Evolutionary conservation across 2,888 invertebrate genomes (phyloP), one percentile per base, ranked within the genome.

Genomic region (Drosophila cognata): DNA sequence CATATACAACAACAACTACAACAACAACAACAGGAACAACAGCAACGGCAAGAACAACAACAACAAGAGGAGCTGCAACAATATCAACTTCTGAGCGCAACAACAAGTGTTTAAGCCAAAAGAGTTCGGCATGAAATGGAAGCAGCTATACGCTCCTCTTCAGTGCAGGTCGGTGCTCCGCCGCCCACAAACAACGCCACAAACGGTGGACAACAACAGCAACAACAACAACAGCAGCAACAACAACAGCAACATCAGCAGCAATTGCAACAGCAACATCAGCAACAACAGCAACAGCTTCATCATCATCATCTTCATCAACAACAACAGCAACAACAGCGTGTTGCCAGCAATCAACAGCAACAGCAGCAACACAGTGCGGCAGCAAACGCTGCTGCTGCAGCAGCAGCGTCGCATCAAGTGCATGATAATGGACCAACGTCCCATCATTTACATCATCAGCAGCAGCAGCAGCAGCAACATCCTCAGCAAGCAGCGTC

Each of bases 81-180:
- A 59, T 73, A 53, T 55, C 71, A 52, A 46, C 64, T 79, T 85
- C 83, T 84, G 88, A 79, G 88, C 86, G 74, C 86, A 88, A 85
- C 88, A 85, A 85, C 86, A 85, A 84, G 89, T 88, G 85, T 85
- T 88, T 85, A 85, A 85, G 85, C 85, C 87, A 88, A 91, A 91
- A 90, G 84, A 92, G 92, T 93, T 93, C 93, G 93, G 93, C 93
- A 93, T 93, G 93, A 93, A 92, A 93, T 93, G 93, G 93, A 93
- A 93, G 93, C 93, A 93, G 93, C 93, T 91, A 93, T 93, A 90
- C 93, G 93, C 91, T 93, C 93, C 91, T 92, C 93, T 91, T 92
- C 93, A 93, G 93, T 93, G 92, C 93, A 93, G 93, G 93, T 93
- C 92, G 93, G 93, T 92, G 93, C 92, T 92, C 92, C 92, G 86